A percentile compares a stretch with the other conserved stretches of the same genome.
Evolutionary conservation across 2,113 vertebrate genomes (phyloP).

Genomic region (Pan troglodytes): NHGRI_mPanTro3-v2.1_pri NC_072421.2:107868001-107868500

Average conservation of each 20-base stretch:
- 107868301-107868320: background rate
- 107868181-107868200: background rate
- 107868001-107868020: slow-evolving; percentile 5
- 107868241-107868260: background rate
- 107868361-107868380: background rate
- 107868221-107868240: slow-evolving; percentile 24
- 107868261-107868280: background rate
- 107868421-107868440: background rate
- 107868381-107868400: background rate
- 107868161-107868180: background rate
- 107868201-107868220: background rate
- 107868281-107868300: slow-evolving; percentile 27
- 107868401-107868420: background rate
- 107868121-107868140: background rate
- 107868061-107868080: background rate
- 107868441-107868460: background rate
- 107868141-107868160: background rate
- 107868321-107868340: background rate
- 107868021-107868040: slow-evolving; percentile 16
- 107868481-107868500: background rate
- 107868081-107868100: background rate
- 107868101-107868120: background rate
- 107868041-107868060: background rate
- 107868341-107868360: background rate
- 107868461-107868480: background rate